These are phyloP conservation scores for Oriolus oriolus DNA, from an alignment of 2,113 vertebrate genomes.

Conservation along the genomic window DNA sequence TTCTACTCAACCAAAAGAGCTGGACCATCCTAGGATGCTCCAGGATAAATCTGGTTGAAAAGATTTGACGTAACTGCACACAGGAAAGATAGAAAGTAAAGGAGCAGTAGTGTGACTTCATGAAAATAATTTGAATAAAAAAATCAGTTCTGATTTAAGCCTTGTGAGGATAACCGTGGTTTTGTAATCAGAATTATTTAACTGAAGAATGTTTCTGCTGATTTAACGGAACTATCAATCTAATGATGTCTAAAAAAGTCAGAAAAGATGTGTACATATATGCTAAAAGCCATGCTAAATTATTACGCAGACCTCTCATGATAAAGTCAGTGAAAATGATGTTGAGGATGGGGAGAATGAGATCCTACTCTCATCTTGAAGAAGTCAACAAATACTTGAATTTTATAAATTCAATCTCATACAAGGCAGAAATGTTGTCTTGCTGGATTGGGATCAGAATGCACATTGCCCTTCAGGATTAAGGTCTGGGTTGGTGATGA, in stretches of 20 bases:
- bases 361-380: not conserved
- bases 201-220: not conserved
- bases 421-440: not conserved
- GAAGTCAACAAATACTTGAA: not conserved
- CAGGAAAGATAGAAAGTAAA: not conserved
- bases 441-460: not conserved
- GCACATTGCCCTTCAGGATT: not conserved
- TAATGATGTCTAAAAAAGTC: not conserved
- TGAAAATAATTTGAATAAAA: not conserved
- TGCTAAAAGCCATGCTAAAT: not conserved
- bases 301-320: not conserved
- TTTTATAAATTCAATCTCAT: not conserved
- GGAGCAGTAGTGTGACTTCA: not conserved
- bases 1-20: not conserved
- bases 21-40: not conserved
- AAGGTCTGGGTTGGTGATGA: not conserved
- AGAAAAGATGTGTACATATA: not conserved
- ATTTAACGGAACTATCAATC: not conserved
- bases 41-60: not conserved
- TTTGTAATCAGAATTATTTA: not conserved
- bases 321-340: not conserved
- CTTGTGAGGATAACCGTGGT: not conserved
- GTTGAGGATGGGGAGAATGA: not conserved
- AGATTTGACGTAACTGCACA: not conserved
- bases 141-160: not conserved